Evolutionary conservation across 2,113 vertebrate genomes (phyloP), one percentile per base, ranked within the genome.

Genomic region (Uria lomvia): DNA sequence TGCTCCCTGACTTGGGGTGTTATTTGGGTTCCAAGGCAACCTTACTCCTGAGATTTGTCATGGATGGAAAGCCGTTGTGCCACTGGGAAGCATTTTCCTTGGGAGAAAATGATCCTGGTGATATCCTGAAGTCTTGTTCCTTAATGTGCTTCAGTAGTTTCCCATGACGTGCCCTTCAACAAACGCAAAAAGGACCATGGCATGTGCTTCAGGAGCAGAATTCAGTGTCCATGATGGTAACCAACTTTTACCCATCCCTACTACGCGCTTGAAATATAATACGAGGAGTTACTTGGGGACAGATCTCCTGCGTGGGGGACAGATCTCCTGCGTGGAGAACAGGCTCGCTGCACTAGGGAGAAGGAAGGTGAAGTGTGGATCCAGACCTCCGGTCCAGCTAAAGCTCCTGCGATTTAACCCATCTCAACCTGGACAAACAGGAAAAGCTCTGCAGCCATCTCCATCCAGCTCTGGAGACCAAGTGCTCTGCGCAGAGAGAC

Each of bases 251-350:
- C 4, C 34, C 59, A 59, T 23, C 32, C 15, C 38, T 65, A 7
- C 34, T 23, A n/a, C 18, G 2, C 0, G 3, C 23, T 21, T 43
- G 11, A 50, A 50, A 58, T 40, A 16, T 17, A 21, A 2, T 0
- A 9, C 13, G 55, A 74, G 53, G 38, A 19, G 16, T 7, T 5
- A 11, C 26, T 32, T 1, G 5, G 29, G 14, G 56, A 74, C 34
- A 36, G 47, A 66, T 32, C 21, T 78, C 71, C 23, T 9, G 4
- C 3, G 8, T 2, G 12, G 34, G 55, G 49, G 81, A 15, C 26
- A 36, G 24, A 66, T 32, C 21, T 78, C 71, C 23, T 9, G 4
- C 3, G 8, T 2, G 12, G 34, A 58, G 49, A 84, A 15, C 26
- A 36, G 24, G 5, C 19, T 56, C 4, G 8, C 9, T 10, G 36